phyloP scores from a whole-genome alignment of 1,140 invertebrate species.

The Hylaeus anthracinus region DNA sequence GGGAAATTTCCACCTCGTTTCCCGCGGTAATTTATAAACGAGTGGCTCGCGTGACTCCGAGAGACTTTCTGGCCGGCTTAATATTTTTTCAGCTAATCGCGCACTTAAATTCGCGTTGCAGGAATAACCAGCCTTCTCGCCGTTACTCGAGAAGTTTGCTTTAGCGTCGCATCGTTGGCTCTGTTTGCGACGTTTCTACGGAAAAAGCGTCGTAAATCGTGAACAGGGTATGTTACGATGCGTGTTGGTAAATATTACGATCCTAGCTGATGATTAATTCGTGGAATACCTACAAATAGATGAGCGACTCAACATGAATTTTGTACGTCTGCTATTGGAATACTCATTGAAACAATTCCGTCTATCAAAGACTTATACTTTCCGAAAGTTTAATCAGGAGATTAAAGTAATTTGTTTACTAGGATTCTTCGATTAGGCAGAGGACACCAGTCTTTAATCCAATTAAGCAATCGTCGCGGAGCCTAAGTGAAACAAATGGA shows the following conservation, averaged over 20 bases:
- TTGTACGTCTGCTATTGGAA: too few species aligned
- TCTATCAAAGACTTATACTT: too few species aligned
- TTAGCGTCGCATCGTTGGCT: background rate
- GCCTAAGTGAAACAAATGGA: too few species aligned
- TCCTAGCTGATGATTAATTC: background rate
- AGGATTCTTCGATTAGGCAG: too few species aligned
- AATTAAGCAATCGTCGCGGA: too few species aligned
- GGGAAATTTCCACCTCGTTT: conserved; percentile 24
- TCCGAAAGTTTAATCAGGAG: too few species aligned
- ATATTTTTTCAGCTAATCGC: conserved; percentile 36
- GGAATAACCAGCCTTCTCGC: background rate
- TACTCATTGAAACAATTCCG: too few species aligned
- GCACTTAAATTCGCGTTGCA: background rate
- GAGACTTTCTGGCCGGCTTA: background rate
- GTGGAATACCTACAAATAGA: background rate
- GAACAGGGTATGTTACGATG: background rate
- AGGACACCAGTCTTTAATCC: too few species aligned
- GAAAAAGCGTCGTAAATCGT: background rate
- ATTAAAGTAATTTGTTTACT: too few species aligned
- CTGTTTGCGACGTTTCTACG: too few species aligned
- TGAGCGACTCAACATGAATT: too few species aligned
- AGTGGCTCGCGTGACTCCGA: conserved; percentile 38
- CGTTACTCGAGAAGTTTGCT: background rate
- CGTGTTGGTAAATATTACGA: conserved; percentile 1
- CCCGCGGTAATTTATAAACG: conserved; percentile 33